Conservation (phyloP, 2,888 invertebrate species). For the Elegia similella region DNA sequence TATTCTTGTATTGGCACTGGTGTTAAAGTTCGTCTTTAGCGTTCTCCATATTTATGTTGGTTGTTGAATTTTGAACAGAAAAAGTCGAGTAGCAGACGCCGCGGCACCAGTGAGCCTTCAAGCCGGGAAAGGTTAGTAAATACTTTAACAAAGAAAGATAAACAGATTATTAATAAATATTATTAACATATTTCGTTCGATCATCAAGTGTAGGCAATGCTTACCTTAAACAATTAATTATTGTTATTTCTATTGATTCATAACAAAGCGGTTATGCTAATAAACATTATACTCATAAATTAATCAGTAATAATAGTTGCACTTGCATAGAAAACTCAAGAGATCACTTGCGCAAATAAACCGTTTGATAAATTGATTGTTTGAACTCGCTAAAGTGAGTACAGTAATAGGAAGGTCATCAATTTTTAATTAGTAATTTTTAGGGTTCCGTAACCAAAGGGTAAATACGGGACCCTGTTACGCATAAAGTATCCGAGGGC, state of each 20-base stretch:
- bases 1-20: conserved; percentile 80
- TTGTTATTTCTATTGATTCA: not conserved
- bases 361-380: not conserved
- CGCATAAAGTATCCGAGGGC: too few species aligned
- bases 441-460: too few species aligned
- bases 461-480: too few species aligned
- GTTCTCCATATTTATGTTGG: conserved; percentile 40
- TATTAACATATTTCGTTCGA: not conserved
- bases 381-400: not conserved
- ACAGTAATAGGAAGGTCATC: not conserved
- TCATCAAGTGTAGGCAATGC: too few species aligned
- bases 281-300: not conserved
- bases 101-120: conserved; percentile 61
- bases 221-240: not conserved
- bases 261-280: not conserved
- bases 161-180: not conserved
- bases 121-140: conserved; percentile 60
- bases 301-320: not conserved
- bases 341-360: not conserved
- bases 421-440: not conserved
- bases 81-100: conserved; percentile 68
- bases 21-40: conserved; percentile 50
- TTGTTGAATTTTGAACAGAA: conserved; percentile 68
- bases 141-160: too few species aligned
- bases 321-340: not conserved